Conservation (phyloP, 2,797 vertebrate species). For the Pantherophis vulpinus region DNA sequence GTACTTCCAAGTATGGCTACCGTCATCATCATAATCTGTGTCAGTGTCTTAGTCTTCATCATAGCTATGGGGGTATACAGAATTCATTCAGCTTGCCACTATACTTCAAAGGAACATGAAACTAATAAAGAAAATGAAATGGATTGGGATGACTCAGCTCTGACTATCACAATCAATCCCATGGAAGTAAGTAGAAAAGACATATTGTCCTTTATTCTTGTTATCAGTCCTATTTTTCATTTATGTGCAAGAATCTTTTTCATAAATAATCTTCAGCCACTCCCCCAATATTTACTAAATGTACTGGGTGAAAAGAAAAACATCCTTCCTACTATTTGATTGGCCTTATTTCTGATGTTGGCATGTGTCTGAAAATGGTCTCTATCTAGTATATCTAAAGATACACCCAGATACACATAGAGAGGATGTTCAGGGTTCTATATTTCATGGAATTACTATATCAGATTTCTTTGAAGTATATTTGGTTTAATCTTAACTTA, state of each 20-base stretch:
- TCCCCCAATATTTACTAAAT: background rate
- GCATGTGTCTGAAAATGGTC: background rate
- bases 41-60: conserved; percentile 84
- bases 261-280: background rate
- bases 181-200: conserved; percentile 81
- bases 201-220: rapidly evolving
- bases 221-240: background rate
- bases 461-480: background rate
- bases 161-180: conserved; percentile 94
- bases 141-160: conserved; percentile 87
- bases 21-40: conserved; percentile 82
- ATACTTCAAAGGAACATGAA: conserved; percentile 72
- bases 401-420: background rate
- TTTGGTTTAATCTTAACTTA: background rate
- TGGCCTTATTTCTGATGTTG: background rate
- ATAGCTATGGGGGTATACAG: conserved; percentile 85
- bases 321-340: background rate
- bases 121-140: conserved; percentile 77
- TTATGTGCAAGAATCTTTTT: background rate
- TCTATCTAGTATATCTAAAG: background rate
- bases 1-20: conserved; percentile 86
- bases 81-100: conserved; percentile 82
- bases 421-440: background rate
- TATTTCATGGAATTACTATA: background rate
- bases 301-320: background rate